Percentiles rank a stretch among this genome's conserved stretches.
phyloP scores from a whole-genome alignment of 2,888 invertebrate species.

The Agrochola lota region DNA sequence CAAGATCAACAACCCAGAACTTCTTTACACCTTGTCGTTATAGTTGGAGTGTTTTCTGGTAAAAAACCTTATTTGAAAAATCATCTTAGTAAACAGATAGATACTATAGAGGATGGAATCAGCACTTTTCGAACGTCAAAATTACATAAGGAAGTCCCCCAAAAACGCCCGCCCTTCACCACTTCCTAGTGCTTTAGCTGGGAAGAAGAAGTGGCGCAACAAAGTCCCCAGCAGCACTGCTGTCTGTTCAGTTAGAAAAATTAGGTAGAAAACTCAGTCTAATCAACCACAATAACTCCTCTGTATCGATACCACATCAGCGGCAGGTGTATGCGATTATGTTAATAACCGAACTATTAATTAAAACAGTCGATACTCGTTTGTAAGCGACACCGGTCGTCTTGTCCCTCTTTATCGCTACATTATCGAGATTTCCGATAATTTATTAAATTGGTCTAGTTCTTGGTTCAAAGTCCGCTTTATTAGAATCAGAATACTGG shows the following conservation, averaged over 20 bases:
- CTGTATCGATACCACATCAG: conserved; percentile 30
- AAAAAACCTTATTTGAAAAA: too few species aligned
- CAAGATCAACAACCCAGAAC: too few species aligned
- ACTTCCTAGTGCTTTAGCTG: too few species aligned
- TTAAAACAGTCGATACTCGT: conserved; percentile 72
- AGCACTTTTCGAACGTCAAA: too few species aligned
- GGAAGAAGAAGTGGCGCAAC: too few species aligned
- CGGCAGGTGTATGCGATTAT: conserved; percentile 75
- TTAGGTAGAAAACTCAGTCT: conserved; percentile 19
- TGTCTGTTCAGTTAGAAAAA: too few species aligned
- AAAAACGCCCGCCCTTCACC: too few species aligned
- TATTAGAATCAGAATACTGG: conserved; percentile 35
- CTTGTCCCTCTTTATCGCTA: conserved; percentile 48
- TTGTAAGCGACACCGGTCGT: conserved; percentile 66
- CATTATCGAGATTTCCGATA: conserved; percentile 54
- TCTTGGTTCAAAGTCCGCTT: conserved; percentile 57
- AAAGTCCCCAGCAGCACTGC: too few species aligned
- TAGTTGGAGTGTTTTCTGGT: too few species aligned
- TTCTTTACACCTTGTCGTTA: neutral
- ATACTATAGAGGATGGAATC: too few species aligned
- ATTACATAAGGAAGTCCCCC: too few species aligned
- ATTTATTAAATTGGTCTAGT: conserved; percentile 50
- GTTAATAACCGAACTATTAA: conserved; percentile 73
- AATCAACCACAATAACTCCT: conserved; percentile 34
- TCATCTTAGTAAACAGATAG: too few species aligned